phyloP scores from a whole-genome alignment of 2,888 invertebrate species.

The Arge pagana region DNA sequence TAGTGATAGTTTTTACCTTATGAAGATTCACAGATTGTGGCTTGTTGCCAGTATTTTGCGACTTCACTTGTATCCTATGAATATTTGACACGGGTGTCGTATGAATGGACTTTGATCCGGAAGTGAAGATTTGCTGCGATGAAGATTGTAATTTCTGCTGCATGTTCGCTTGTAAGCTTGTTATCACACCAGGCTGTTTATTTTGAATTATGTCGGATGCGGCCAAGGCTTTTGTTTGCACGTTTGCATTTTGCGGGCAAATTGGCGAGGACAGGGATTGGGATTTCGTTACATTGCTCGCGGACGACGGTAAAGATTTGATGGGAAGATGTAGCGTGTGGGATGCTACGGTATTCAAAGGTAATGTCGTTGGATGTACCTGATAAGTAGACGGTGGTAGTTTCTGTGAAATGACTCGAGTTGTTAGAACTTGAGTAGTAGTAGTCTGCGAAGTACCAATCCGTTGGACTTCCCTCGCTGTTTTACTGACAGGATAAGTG shows the following conservation, averaged over 20 bases:
- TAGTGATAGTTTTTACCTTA: slow-evolving; percentile 41
- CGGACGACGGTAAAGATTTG: slow-evolving; percentile 13
- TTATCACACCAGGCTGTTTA: slow-evolving; percentile 28
- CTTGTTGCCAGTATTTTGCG: slow-evolving; percentile 34
- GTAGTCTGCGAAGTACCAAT: slow-evolving; percentile 35
- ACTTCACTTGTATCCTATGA: slow-evolving; percentile 45
- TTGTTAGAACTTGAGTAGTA: slow-evolving; percentile 40
- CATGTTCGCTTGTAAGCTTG: slow-evolving; percentile 30
- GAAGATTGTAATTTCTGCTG: slow-evolving; percentile 39
- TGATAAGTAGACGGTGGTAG: slow-evolving; percentile 33
- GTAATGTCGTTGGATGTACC: slow-evolving; percentile 28
- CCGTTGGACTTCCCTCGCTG: slow-evolving; percentile 35
- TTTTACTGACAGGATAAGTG: slow-evolving; percentile 38
- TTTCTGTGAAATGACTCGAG: slow-evolving; percentile 45
- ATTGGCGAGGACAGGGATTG: slow-evolving; percentile 25
- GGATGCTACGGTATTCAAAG: slow-evolving; percentile 27
- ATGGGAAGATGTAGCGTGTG: slow-evolving; percentile 23
- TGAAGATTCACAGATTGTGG: slow-evolving; percentile 42
- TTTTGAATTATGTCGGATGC: slow-evolving; percentile 27
- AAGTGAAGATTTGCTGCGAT: slow-evolving; percentile 29
- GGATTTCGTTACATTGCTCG: slow-evolving; percentile 11
- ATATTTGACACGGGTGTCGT: slow-evolving; percentile 38
- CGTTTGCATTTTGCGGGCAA: slow-evolving; percentile 33
- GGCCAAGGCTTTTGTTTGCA: slow-evolving; percentile 33
- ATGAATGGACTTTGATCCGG: slow-evolving; percentile 36